phyloP scores from a whole-genome alignment of 2,113 vertebrate genomes.

The Eclectus roratus region DNA sequence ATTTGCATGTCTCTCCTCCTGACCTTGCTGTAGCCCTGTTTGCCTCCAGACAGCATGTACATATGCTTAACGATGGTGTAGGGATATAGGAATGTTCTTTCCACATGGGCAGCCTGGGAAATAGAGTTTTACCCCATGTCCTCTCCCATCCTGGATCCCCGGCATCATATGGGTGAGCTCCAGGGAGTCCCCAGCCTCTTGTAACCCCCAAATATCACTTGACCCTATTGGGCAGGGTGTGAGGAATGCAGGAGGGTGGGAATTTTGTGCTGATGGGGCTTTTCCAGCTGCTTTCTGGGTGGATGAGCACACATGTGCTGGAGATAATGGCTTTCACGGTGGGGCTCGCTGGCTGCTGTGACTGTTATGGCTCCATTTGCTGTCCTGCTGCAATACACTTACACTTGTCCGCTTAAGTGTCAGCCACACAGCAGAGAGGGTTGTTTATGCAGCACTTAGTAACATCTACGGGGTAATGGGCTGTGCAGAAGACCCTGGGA shows the following conservation, averaged over 20 bases:
- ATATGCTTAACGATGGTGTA: accelerated
- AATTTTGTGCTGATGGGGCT: neutral
- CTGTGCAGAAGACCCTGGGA: slow-evolving; percentile 21
- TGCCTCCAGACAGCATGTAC: accelerated
- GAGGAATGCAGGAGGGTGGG: neutral
- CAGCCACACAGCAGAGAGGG: slow-evolving; percentile 37
- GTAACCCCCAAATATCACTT: neutral
- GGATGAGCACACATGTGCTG: slow-evolving; percentile 2
- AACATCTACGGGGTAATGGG: slow-evolving; percentile 41
- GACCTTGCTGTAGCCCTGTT: neutral
- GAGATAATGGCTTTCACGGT: neutral
- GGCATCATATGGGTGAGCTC: accelerated
- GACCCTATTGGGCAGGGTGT: accelerated
- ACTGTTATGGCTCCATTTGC: slow-evolving; percentile 6
- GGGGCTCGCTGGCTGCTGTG: neutral
- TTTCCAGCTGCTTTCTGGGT: neutral
- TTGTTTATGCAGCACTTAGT: slow-evolving; percentile 52
- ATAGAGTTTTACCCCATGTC: accelerated
- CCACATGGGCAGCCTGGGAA: accelerated
- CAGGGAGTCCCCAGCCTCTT: accelerated
- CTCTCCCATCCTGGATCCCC: accelerated
- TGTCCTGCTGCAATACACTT: slow-evolving; percentile 43
- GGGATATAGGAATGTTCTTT: accelerated
- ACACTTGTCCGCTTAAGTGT: slow-evolving; percentile 34
- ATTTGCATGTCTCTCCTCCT: neutral